Evolutionary conservation across 2,888 invertebrate species (phyloP), one percentile per base, ranked within the genome.

Genomic region (Anthophora plumipes): DNA sequence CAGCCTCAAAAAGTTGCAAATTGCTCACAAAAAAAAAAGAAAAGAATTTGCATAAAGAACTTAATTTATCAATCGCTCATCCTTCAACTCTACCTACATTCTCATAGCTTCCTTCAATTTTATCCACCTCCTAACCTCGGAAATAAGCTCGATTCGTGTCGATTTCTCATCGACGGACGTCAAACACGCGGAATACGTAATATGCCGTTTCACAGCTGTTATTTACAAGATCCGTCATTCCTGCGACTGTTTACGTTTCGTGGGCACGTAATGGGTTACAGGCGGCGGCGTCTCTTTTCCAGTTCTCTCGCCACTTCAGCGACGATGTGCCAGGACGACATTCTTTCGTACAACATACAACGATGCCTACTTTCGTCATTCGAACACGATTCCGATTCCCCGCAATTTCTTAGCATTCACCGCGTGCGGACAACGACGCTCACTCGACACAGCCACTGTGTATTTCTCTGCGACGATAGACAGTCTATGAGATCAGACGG

Each of bases 351-450:
- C 63, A 11, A 64, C 60, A 75, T 55, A 64, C 77, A 78, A 25
- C 54, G 77, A 75, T 75, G 74, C 60, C 76, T 60, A 67, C 81
- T 85, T 84, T 85, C 85, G 67, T 82, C 83, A 83, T 85, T 72
- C 75, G 68, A 70, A 67, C 78, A 72, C 78, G 54, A 80, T 77
- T 83, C 80, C 20, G 75, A 85, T 80, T 75, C 67, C 46, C 54
- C 17, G 55, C 41, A 66, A 79, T 85, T 84, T 84, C 79, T 84
- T 81, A 31, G 72, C 63, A 83, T 84, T 83, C 61, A 63, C 59
- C 69, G 31, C n/a, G 61, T 39, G 11, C 43, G 8, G 22, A 11
- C 55, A 20, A 12, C 25, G 54, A 54, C 67, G 41, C n/a, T 69
- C 59, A 46, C 64, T 48, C 43, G 66, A 39, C 54, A 43, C 43